Evolutionary conservation across 1,140 invertebrate species (phyloP), one percentile per base, ranked within the genome.

Genomic region (Heliconius congener): DNA sequence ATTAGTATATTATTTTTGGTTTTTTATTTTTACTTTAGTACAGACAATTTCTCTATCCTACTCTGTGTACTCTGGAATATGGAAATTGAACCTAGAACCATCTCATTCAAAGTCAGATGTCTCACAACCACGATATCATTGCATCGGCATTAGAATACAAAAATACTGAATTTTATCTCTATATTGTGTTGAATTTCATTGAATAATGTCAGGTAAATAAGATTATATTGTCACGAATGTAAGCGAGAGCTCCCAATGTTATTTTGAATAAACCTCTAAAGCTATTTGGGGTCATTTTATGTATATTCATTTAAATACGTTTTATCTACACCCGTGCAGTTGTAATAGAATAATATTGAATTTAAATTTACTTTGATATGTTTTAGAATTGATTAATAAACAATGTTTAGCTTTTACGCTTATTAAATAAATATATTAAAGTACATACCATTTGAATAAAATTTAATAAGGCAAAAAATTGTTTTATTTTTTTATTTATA

Each of bases 311-410:
- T 57, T 23, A n/a, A 57, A 57, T 57, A 57, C 55, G n/a, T 57
- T 57, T 57, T 57, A 57, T 57, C 55, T n/a, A 23, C 55, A 23
- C 55, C n/a, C 19, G 55, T 57, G 55, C 55, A 57, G 55, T 57
- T 57, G 55, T 57, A 57, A 57, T 57, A 57, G 55, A 57, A 57
- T 57, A 57, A 57, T 57, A 23, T 57, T 23, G 55, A 57, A 57
- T 9, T 9, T 57, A n/a, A 57, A 57, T 57, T 52, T 23, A 57
- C 8, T 57, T 23, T 11, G 23, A n/a, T n/a, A 23, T 57, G 55
- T 57, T 57, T 57, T 23, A 57, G 19, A 57, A 0, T 57, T n/a
- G 19, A n/a, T 8, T n/a, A 6, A 3, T n/a, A 57, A 55, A 55
- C 52, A n/a, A 19, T 55, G 2, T 55, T 18, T 18, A 18, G 18